Evolutionary conservation across 53 echinoderm and acorn worm genomes (phyloP).

Genomic region (Stichopus horrens): DNA sequence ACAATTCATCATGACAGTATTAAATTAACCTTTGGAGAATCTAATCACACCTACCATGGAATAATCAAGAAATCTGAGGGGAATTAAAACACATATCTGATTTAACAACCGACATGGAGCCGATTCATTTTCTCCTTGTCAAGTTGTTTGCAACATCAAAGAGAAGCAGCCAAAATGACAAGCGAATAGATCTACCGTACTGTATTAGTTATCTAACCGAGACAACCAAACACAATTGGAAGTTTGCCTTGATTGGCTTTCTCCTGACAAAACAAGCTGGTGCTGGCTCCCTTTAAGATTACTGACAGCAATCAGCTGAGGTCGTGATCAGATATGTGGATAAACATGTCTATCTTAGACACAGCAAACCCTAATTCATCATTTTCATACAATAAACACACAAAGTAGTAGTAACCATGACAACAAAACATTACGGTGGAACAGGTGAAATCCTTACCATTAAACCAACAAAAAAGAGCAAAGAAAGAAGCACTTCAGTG

Average conservation of each 20-base stretch:
- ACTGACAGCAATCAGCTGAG: not conserved
- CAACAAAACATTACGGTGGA: not conserved
- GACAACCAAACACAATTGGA: not conserved
- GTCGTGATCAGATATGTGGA: not conserved
- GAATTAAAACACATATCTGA: not conserved
- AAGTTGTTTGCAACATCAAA: not conserved
- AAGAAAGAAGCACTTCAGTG: slow-evolving; percentile 14
- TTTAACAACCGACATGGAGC: not conserved
- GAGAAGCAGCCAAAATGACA: not conserved
- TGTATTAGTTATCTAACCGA: not conserved
- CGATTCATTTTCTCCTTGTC: not conserved
- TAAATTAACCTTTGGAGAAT: not conserved
- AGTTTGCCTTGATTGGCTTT: not conserved
- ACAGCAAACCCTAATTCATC: slow-evolving; percentile 11
- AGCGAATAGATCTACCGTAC: too few species aligned
- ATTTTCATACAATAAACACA: not conserved
- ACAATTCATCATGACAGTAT: not conserved
- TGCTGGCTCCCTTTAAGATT: not conserved
- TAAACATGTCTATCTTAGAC: not conserved
- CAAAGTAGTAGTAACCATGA: slow-evolving; percentile 12
- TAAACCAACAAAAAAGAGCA: not conserved
- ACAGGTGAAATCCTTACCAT: not conserved
- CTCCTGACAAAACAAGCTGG: not conserved
- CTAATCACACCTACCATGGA: not conserved
- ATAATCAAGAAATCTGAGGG: not conserved